A percentile compares a stretch with the other conserved stretches of the same genome.
Evolutionary conservation across 2,797 vertebrate genomes (phyloP).

Genomic region (Acipenser transmontanus): DNA sequence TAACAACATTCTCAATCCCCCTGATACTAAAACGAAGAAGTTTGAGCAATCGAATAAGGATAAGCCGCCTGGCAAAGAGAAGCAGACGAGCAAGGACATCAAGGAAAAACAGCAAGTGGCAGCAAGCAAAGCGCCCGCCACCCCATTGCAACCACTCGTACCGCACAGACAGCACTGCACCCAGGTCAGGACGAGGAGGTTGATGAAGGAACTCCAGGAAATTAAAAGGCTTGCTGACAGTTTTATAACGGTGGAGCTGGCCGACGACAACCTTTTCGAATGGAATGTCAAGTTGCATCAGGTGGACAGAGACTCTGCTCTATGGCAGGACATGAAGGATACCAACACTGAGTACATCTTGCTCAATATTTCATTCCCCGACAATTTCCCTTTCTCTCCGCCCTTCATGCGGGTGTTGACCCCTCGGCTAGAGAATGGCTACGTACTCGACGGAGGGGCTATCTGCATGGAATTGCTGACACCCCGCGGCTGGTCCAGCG

Average conservation of each 20-base stretch:
- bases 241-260: constrained; percentile 98
- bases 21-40: constrained; percentile 76
- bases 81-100: constrained; percentile 56
- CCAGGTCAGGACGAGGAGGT: constrained; percentile 89
- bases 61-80: constrained; percentile 60
- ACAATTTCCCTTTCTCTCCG: constrained; percentile 98
- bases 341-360: constrained; percentile 96
- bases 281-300: constrained; percentile 99
- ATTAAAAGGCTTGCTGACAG: constrained; percentile 92
- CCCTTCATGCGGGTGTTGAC: constrained; percentile 98
- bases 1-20: constrained; percentile 66
- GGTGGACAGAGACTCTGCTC: constrained; percentile 98
- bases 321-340: constrained; percentile 99
- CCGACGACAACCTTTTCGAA: constrained; percentile 97
- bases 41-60: constrained; percentile 74
- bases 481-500: constrained; percentile 96
- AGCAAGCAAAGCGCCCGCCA: constrained; percentile 55
- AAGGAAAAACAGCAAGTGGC: constrained; percentile 61
- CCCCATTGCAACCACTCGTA: constrained; percentile 64
- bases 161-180: constrained; percentile 88
- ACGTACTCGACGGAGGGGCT: constrained; percentile 95
- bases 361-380: constrained; percentile 97
- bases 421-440: constrained; percentile 95
- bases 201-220: constrained; percentile 99
- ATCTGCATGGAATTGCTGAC: constrained; percentile 99